These are phyloP conservation scores for Aporrectodea caliginosa DNA, from an alignment of 1,140 invertebrate genomes.

Conservation along the genomic window DNA sequence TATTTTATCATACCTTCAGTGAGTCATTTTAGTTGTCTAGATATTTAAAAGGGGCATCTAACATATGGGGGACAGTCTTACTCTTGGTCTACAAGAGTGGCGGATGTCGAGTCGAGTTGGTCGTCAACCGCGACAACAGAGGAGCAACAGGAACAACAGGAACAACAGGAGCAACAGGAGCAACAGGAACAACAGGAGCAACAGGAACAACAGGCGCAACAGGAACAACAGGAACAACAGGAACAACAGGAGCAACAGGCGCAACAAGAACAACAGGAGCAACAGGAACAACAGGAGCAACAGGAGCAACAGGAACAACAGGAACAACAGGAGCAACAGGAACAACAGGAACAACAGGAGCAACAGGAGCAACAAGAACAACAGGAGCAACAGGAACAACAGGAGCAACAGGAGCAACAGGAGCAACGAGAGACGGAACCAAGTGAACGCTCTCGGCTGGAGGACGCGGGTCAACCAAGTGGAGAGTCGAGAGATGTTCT, in stretches of 20 bases:
- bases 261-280: background rate
- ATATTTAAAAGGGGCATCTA: too few relatives aligned
- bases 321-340: background rate
- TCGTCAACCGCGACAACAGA: too few relatives aligned
- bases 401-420: background rate
- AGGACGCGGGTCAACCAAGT: too few relatives aligned
- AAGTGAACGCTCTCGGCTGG: too few relatives aligned
- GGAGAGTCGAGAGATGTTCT: too few relatives aligned
- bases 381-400: background rate
- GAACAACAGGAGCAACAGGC: background rate
- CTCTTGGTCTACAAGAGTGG: too few relatives aligned
- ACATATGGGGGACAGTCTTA: too few relatives aligned
- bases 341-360: background rate
- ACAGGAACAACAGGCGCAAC: background rate
- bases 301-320: background rate
- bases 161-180: background rate
- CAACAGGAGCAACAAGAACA: background rate
- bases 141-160: background rate
- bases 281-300: background rate
- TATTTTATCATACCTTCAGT: too few relatives aligned
- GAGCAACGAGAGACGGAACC: too few relatives aligned
- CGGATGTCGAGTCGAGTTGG: too few relatives aligned
- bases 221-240: background rate
- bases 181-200: background rate
- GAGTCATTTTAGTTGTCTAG: too few relatives aligned